Base-by-base conservation (phyloP, 2,888 invertebrate genomes). In the Strigamia transsilvanica region DNA sequence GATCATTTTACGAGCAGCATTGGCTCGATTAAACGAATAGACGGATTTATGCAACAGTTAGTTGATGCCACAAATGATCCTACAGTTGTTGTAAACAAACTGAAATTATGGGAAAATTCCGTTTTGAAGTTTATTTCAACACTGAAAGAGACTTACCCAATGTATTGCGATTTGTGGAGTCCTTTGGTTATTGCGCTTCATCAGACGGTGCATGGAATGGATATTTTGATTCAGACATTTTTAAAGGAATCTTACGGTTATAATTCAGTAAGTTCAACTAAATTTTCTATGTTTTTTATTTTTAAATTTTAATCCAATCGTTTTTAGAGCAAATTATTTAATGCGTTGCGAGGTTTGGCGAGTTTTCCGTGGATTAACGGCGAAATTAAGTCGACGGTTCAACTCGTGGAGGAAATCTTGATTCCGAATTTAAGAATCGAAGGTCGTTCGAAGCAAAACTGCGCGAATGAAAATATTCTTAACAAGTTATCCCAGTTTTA, bases 111-210 rank as follows among this genome's bases (percentile, higher is more conserved):
- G 81, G 15, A 73, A 15, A 13, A 79, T 21, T 83, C 83, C 23
- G 82, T 80, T 32, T 56, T 42, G 38, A 79, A 34, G 12, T 92
- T 92, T 86, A 81, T 85, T 5, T 80, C 83, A 21, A 83, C 80
- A 34, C 82, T 88, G 32, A 82, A 85, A 10, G 80, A 80, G 15
- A 85, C 86, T 38, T 89, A 87, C 83, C 85, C 91, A 2, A 91
- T 91, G n/a, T 96, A 94, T 86, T 93, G 93, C 0, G 97, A 97
- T 87, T 89, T 97, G 81, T 90, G 93, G 0, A 90, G 92, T 83
- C 94, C 95, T 32, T 3, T 73, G 12, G 73, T 32, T 32, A 27
- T 73, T 32, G 27, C 73, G 6, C 32, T 73, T 82, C 84, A 84
- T 34, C 82, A 85, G 85, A 82, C 85, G 66, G 83, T 80, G 9